These are phyloP conservation scores for Silurus asotus DNA, from an alignment of 2,113 vertebrate genomes.

Conservation along the genomic window DNA sequence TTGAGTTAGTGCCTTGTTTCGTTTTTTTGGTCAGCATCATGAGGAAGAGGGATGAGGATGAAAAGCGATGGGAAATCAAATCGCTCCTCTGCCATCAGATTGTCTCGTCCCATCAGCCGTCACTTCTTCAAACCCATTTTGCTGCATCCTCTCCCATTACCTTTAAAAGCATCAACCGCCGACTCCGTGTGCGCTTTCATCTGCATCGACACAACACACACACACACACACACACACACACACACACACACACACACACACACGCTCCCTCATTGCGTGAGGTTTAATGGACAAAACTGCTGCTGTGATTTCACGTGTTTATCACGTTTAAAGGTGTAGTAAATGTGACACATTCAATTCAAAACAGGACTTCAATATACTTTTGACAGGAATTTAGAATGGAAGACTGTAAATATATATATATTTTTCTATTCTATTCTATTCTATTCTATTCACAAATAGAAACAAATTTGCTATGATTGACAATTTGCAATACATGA, in stretches of 20 bases:
- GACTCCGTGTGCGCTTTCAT: neutral
- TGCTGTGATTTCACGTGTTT: neutral
- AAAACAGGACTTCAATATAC: neutral
- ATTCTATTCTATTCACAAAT: too few relatives aligned
- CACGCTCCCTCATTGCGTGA: neutral
- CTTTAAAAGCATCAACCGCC: conserved; percentile 48
- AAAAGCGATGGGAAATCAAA: conserved; percentile 46
- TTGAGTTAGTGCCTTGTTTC: neutral
- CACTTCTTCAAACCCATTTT: conserved; percentile 39
- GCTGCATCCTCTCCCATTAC: conserved; percentile 49
- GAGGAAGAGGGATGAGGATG: conserved; percentile 1
- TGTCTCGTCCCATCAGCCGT: conserved; percentile 54
- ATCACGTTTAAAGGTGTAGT: neutral
- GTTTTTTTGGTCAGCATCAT: neutral
- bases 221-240: too few relatives aligned
- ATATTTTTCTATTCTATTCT: neutral
- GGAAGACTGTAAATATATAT: neutral
- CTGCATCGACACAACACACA: neutral
- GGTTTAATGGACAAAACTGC: neutral
- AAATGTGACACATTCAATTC: neutral
- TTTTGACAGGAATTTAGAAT: neutral
- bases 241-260: neutral
- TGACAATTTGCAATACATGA: neutral
- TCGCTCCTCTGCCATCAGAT: conserved; percentile 21
- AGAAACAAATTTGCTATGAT: too few relatives aligned